phyloP scores from a whole-genome alignment of 2,113 vertebrate species.

The Leptobrachium leishanense region DNA sequence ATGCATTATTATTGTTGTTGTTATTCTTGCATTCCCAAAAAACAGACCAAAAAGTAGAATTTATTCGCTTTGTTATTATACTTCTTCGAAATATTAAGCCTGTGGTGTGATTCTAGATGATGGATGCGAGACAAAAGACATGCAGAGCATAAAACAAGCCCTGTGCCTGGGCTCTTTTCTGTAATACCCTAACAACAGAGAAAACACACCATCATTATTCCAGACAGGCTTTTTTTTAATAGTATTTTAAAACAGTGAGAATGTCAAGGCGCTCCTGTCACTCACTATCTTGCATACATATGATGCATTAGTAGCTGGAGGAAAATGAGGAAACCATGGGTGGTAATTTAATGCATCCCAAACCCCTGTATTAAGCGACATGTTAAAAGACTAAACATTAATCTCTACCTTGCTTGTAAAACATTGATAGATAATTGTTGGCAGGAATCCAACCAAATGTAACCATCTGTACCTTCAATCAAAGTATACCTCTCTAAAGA shows the following conservation, averaged over 20 bases:
- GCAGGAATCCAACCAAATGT: conserved; percentile 36
- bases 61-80: neutral
- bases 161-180: conserved; percentile 15
- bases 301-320: conserved; percentile 46
- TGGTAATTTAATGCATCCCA: conserved; percentile 49
- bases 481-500: conserved; percentile 10
- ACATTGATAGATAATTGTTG: conserved; percentile 48
- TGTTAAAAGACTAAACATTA: conserved; percentile 47
- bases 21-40: too few relatives aligned
- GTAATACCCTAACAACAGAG: conserved; percentile 26
- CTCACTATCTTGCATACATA: conserved; percentile 49
- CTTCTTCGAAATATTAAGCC: conserved; percentile 29
- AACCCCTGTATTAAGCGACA: conserved; percentile 37
- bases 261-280: conserved; percentile 42
- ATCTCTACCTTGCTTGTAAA: conserved; percentile 49
- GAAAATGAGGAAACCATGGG: conserved; percentile 48
- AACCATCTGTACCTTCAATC: conserved; percentile 38
- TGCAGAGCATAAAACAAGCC: conserved; percentile 14
- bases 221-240: conserved; percentile 34
- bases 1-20: too few relatives aligned
- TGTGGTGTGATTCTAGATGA: conserved; percentile 29
- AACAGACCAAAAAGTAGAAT: neutral
- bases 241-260: conserved; percentile 37
- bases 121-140: conserved; percentile 28
- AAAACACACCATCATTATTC: conserved; percentile 40